phyloP scores from a whole-genome alignment of 2,888 invertebrate genomes.

The Notocelia uddmanniana region DNA sequence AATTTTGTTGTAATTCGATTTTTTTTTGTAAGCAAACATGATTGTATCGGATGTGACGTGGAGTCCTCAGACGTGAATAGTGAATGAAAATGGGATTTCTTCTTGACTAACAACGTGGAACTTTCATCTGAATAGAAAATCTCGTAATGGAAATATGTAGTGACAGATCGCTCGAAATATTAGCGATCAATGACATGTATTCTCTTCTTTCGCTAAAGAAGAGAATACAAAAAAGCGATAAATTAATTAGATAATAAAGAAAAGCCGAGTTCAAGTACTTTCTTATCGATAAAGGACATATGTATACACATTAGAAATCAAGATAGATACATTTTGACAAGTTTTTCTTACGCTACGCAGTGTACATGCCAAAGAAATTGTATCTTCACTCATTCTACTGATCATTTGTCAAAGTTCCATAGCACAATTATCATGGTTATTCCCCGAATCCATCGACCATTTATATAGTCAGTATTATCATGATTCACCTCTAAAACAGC shows the following conservation, averaged over 20 bases:
- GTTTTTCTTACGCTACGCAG: too few species aligned
- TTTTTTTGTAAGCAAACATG: conserved; percentile 55
- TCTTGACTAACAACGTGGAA: conserved; percentile 31
- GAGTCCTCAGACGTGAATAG: conserved; percentile 38
- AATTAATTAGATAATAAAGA: too few species aligned
- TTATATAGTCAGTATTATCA: conserved; percentile 14
- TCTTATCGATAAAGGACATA: too few species aligned
- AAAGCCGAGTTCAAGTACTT: too few species aligned
- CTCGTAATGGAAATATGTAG: conserved; percentile 34
- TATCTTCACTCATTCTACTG: not conserved
- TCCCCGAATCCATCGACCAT: not conserved
- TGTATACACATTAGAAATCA: too few species aligned
- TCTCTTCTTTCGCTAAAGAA: too few species aligned
- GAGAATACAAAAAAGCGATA: too few species aligned
- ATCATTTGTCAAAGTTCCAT: not conserved
- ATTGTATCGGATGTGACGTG: conserved; percentile 50
- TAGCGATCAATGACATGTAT: too few species aligned
- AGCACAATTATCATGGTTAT: not conserved
- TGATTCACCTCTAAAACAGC: conserved; percentile 26
- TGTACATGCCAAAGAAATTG: too few species aligned
- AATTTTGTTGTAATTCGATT: conserved; percentile 61
- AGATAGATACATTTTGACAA: too few species aligned
- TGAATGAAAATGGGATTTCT: conserved; percentile 37
- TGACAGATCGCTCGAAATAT: conserved; percentile 37
- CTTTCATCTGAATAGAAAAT: conserved; percentile 44